These are phyloP conservation scores for Lottia gigantea DNA, from an alignment of 2,888 invertebrate genomes.

Conservation along the genomic window DNA sequence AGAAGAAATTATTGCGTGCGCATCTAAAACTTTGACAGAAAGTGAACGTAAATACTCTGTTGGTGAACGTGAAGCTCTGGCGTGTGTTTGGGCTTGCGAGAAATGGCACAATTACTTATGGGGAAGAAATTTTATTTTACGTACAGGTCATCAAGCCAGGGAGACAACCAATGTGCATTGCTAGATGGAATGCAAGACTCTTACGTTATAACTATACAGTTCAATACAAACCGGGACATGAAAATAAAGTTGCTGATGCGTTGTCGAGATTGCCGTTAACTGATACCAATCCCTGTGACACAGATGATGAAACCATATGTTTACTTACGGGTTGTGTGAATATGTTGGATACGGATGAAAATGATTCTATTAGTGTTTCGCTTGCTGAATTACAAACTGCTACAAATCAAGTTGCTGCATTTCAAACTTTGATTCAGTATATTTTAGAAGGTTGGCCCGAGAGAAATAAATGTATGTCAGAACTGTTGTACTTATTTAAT, in stretches of 20 bases:
- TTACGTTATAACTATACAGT: neutral
- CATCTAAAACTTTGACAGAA: neutral
- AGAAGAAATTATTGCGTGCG: constrained; percentile 1
- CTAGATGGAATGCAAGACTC: neutral
- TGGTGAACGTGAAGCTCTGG: constrained; percentile 8
- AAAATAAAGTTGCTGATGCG: constrained; percentile 6
- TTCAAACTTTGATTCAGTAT: too few relatives aligned
- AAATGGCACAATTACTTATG: neutral
- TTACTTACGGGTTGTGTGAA: too few relatives aligned
- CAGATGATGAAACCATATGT: too few relatives aligned
- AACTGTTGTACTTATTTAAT: too few relatives aligned
- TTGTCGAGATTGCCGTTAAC: neutral
- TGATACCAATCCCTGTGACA: too few relatives aligned
- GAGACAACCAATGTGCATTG: neutral
- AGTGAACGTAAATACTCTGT: constrained; percentile 4
- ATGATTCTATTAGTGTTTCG: too few relatives aligned
- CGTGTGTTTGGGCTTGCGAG: constrained; percentile 12
- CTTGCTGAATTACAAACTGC: too few relatives aligned
- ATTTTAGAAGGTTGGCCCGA: too few relatives aligned
- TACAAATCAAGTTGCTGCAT: too few relatives aligned
- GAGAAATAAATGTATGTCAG: too few relatives aligned
- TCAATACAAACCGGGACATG: neutral
- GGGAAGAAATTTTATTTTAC: neutral
- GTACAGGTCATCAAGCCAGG: neutral
- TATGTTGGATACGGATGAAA: too few relatives aligned